Percentiles rank a stretch among this genome's conserved stretches.
phyloP scores from a whole-genome alignment of 2,888 invertebrate species.

The Ashinkailepas kermadecensis region DNA sequence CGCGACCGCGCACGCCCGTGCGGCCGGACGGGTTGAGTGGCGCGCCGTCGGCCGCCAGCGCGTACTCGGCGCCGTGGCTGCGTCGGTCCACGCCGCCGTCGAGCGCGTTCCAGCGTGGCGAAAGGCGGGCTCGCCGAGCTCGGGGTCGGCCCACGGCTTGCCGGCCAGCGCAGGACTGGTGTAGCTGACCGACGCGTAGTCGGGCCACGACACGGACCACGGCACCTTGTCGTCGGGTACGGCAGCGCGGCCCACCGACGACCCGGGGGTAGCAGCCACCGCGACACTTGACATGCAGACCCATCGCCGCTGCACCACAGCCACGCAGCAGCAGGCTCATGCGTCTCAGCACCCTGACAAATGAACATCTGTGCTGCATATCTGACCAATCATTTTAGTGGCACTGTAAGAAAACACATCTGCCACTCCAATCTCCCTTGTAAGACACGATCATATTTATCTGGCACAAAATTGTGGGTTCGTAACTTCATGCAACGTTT shows the following conservation, averaged over 20 bases:
- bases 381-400: too few relatives aligned
- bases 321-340: not conserved
- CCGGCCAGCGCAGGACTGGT: constrained; percentile 56
- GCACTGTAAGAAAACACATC: too few relatives aligned
- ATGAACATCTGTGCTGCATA: too few relatives aligned
- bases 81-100: constrained; percentile 68
- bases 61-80: constrained; percentile 62
- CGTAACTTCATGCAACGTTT: too few relatives aligned
- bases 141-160: constrained; percentile 82
- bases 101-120: constrained; percentile 68
- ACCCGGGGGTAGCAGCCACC: constrained; percentile 26
- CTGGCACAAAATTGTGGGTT: too few relatives aligned
- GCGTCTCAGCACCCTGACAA: too few relatives aligned
- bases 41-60: not conserved
- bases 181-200: constrained; percentile 66
- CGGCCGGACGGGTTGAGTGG: constrained; percentile 71
- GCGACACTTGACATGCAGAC: constrained; percentile 28
- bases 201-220: constrained; percentile 59
- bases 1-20: constrained; percentile 81
- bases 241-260: constrained; percentile 48
- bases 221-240: constrained; percentile 68
- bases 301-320: not conserved
- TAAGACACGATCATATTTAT: too few relatives aligned
- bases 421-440: too few relatives aligned
- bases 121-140: constrained; percentile 43